A percentile compares a stretch with the other conserved stretches of the same genome.
Evolutionary conservation across 30 jellyfish, hydroid and myxozoan species (phyloP).

Genomic region (Haliclystus octoradiatus): DNA sequence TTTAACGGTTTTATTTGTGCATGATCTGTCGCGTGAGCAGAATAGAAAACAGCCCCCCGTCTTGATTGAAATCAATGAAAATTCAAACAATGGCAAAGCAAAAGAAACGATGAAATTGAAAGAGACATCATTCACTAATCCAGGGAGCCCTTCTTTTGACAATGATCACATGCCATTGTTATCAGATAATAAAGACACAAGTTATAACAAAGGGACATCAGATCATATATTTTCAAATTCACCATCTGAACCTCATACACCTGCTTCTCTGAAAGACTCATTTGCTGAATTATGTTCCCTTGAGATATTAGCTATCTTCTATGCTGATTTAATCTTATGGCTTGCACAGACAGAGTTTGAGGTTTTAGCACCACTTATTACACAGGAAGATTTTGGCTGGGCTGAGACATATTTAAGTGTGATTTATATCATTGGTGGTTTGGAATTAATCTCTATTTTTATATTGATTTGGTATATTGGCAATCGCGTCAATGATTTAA

Average conservation of each 20-base stretch:
- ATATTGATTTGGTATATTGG: conserved; percentile 70
- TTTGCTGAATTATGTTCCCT: conserved; percentile 45
- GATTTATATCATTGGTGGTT: conserved; percentile 84
- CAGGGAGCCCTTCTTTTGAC: not conserved
- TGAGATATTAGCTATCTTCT: conserved; percentile 67
- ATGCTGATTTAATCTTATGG: conserved; percentile 82
- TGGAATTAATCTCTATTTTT: conserved; percentile 59
- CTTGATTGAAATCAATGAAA: conserved; percentile 9
- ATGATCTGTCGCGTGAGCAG: not conserved
- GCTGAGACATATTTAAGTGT: conserved; percentile 61
- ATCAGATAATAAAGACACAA: conserved; percentile 1
- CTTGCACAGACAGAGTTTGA: conserved; percentile 96
- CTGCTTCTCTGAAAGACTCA: conserved; percentile 26
- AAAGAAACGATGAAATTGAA: conserved; percentile 7
- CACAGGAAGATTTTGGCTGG: conserved; percentile 96
- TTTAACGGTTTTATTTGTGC: conserved; percentile 26
- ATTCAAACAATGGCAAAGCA: not conserved
- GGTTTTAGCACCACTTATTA: conserved; percentile 81
- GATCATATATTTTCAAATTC: not conserved
- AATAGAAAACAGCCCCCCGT: conserved; percentile 10
- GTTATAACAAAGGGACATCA: not conserved
- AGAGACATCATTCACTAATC: conserved; percentile 15
- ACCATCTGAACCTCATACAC: conserved; percentile 7
- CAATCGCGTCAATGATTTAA: conserved; percentile 52
- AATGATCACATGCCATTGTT: conserved; percentile 50